Base-by-base conservation (phyloP, 2,113 vertebrate species). In the Macroglossus sobrinus region DNA sequence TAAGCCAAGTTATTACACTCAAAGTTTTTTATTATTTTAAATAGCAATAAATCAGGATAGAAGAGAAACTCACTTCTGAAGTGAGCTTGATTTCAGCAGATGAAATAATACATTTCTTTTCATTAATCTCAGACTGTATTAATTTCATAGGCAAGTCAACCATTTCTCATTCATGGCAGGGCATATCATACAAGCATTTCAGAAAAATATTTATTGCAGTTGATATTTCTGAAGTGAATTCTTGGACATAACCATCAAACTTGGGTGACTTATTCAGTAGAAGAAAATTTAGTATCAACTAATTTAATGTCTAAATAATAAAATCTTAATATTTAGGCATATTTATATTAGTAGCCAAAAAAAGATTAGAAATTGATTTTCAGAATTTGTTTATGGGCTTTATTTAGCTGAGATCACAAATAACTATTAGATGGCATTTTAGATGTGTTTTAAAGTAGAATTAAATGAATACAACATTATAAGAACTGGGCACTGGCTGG, bases 191-290 rank as follows among this genome's bases (percentile, higher is more conserved):
- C 3, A 92, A 92, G 79, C 45, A 59, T 91, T 93, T 91, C 45
- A 81, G 71, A 57, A 76, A 38, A 72, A 64, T 75, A 55, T 93
- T 75, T 57, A 80, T 93, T 89, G 61, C 18, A 69, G 24, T 80
- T 93, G 82, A 50, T 84, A 43, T 84, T 96, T 94, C 64, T 91
- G 55, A 96, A 96, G 50, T 91, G 71, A 71, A 63, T 88, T 93
- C 33, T 94, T 91, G 4, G 63, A 69, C 7, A 47, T 69, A 72
- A 40, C 26, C 21, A n/a, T 80, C n/a, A 45, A 75, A 89, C 14
- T 87, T 64, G 2, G 30, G 45, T 86, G 21, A 89, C 69, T 26
- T 19, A 47, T 55, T 95, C 21, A 50, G 13, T 78, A 85, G 80
- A 40, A 84, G 38, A 92, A 95, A 94, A 59, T 82, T 89, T 68